Conservation (phyloP, 2,797 vertebrate genomes). For the Catharus ustulatus region DNA sequence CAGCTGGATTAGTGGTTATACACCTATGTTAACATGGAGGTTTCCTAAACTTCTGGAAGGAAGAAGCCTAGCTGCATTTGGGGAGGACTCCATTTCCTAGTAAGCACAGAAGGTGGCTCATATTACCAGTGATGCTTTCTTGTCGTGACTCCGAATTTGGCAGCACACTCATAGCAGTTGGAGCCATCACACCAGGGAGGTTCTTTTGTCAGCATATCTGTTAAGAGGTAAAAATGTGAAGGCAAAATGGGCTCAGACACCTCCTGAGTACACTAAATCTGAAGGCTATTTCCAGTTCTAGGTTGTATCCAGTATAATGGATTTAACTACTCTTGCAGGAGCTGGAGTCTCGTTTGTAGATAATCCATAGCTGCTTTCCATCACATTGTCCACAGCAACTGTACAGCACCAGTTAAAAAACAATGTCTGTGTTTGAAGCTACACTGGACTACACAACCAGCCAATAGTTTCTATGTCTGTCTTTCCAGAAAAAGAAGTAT, state of each 20-base stretch:
- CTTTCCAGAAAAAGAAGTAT: neutral
- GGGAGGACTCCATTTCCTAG: neutral
- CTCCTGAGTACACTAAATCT: neutral
- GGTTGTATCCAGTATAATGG: neutral
- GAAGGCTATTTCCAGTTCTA: neutral
- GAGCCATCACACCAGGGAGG: constrained; percentile 99
- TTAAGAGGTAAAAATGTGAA: neutral
- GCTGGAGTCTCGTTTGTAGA: neutral
- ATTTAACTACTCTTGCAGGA: neutral
- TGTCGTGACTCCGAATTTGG: constrained; percentile 98
- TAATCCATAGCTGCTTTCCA: neutral
- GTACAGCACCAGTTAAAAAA: neutral
- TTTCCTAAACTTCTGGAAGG: neutral
- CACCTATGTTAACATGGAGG: rapidly evolving
- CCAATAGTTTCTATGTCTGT: neutral
- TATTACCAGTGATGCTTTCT: constrained; percentile 96
- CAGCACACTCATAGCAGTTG: constrained; percentile 95
- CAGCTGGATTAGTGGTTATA: neutral
- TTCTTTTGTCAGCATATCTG: constrained; percentile 99
- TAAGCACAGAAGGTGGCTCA: neutral
- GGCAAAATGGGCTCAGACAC: neutral
- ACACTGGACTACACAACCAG: neutral
- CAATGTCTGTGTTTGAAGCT: neutral
- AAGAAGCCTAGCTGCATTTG: neutral
- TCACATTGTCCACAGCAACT: neutral